Percentiles rank a stretch among this genome's conserved stretches.
Conservation (phyloP, 1,140 invertebrate genomes). For the Listronotus oregonensis region DNA sequence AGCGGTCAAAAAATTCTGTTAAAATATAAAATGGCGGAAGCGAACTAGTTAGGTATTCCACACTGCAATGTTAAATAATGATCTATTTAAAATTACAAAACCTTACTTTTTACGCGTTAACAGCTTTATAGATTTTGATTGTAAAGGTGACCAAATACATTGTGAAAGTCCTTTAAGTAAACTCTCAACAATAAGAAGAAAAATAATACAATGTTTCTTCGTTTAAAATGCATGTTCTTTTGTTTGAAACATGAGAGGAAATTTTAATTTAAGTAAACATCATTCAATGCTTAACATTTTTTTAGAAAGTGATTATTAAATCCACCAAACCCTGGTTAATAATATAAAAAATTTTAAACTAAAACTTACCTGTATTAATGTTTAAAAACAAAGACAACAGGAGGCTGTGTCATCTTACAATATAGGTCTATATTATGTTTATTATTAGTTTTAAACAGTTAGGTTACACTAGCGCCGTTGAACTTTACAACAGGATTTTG, state of each 20-base stretch:
- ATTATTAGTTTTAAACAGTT: constrained; percentile 33
- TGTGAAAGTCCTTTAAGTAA: constrained; percentile 30
- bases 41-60: too few relatives aligned
- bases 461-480: constrained; percentile 19
- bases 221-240: constrained; percentile 19
- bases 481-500: constrained; percentile 17
- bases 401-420: too few relatives aligned
- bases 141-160: constrained; percentile 19
- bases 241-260: constrained; percentile 26
- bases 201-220: constrained; percentile 14
- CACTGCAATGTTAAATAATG: too few relatives aligned
- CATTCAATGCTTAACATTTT: constrained; percentile 1
- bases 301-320: background rate
- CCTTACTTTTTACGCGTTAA: too few relatives aligned
- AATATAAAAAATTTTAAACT: too few relatives aligned
- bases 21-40: too few relatives aligned
- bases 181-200: constrained; percentile 18
- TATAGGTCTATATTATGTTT: constrained; percentile 16
- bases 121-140: too few relatives aligned
- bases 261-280: constrained; percentile 1
- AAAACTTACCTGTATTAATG: too few relatives aligned
- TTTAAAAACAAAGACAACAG: too few relatives aligned
- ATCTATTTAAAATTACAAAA: too few relatives aligned
- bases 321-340: too few relatives aligned
- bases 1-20: too few relatives aligned